These are phyloP conservation scores for Gymnodraco acuticeps DNA, from an alignment of 2,797 vertebrate genomes.

Conservation along the genomic window DNA sequence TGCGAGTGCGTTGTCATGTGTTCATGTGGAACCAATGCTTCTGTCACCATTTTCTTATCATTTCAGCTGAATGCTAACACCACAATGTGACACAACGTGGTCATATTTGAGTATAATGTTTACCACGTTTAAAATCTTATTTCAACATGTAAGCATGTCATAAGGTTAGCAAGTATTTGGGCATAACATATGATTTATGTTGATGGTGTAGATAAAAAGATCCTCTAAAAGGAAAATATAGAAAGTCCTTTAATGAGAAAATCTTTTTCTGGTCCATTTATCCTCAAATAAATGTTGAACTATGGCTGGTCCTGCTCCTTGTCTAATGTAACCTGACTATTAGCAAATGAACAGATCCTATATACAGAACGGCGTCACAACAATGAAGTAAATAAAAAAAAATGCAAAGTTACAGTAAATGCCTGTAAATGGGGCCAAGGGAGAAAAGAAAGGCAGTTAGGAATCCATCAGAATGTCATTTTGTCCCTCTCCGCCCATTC, in stretches of 20 bases:
- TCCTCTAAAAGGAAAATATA: conserved; percentile 6
- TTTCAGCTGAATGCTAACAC: neutral
- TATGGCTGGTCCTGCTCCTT: conserved; percentile 48
- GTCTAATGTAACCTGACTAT: conserved; percentile 64
- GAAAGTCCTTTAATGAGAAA: conserved; percentile 42
- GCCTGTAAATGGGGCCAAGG: conserved; percentile 76
- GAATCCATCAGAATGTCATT: conserved; percentile 84
- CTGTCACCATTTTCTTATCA: neutral
- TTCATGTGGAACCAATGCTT: neutral
- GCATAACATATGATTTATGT: neutral
- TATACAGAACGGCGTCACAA: conserved; percentile 51
- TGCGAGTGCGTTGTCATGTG: neutral
- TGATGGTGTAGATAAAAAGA: neutral
- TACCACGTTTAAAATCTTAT: neutral
- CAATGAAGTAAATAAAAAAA: conserved; percentile 66
- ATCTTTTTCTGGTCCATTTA: conserved; percentile 29
- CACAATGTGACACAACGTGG: neutral
- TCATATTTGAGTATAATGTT: neutral
- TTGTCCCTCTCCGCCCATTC: conserved; percentile 57
- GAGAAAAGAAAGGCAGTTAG: conserved; percentile 71
- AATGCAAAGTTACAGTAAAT: conserved; percentile 38
- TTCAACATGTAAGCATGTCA: neutral
- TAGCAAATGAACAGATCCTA: conserved; percentile 71
- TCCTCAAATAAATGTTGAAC: conserved; percentile 22
- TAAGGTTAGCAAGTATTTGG: neutral